Evolutionary conservation across 2,113 vertebrate species (phyloP).

Genomic region (Zingel zingel): DNA sequence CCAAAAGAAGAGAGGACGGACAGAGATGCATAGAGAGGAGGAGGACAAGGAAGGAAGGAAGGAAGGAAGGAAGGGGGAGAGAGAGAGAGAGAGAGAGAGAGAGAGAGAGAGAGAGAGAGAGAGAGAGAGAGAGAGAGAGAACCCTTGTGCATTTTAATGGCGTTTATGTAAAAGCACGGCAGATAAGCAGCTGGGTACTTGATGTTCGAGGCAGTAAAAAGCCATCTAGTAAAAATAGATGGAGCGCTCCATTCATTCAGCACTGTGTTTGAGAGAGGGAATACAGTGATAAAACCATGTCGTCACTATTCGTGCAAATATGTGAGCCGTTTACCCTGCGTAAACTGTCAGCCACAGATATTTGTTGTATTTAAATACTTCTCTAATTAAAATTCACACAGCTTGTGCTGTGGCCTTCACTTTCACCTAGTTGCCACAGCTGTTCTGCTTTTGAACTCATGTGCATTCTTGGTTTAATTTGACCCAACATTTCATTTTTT

Average conservation of each 20-base stretch:
- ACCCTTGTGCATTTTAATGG: constrained; percentile 75
- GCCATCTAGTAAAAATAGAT: constrained; percentile 67
- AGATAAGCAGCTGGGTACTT: constrained; percentile 76
- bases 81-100: background rate
- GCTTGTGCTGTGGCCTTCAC: constrained; percentile 33
- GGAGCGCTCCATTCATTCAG: constrained; percentile 38
- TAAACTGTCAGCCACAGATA: constrained; percentile 12
- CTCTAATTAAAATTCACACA: constrained; percentile 44
- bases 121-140: constrained; percentile 6
- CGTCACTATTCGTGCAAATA: constrained; percentile 13
- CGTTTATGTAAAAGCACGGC: constrained; percentile 73
- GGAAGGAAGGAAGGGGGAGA: no score
- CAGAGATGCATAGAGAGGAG: constrained; percentile 38
- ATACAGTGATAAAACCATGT: constrained; percentile 23
- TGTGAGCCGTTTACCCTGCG: constrained; percentile 15
- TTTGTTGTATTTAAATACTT: constrained; percentile 2
- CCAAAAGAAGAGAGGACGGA: constrained; percentile 65
- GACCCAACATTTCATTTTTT: background rate
- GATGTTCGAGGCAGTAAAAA: constrained; percentile 62
- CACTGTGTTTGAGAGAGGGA: background rate
- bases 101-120: background rate
- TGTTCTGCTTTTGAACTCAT: background rate
- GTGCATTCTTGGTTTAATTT: background rate
- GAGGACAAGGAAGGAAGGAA: background rate
- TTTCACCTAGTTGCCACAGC: constrained; percentile 2